These are phyloP conservation scores for Hemithea aestivaria DNA, from an alignment of 2,888 invertebrate species.

Conservation along the genomic window DNA sequence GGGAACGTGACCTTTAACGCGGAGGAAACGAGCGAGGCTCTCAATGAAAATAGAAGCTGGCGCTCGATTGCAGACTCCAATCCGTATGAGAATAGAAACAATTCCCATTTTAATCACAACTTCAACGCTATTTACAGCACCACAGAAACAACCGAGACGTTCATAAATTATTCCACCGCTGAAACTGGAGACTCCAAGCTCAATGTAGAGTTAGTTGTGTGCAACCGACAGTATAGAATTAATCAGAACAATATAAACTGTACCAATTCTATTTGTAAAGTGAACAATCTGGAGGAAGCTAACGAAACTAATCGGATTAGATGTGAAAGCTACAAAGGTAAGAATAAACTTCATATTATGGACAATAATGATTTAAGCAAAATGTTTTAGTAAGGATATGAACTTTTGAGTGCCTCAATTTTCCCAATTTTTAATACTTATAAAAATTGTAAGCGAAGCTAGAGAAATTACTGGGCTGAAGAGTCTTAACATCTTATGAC, in stretches of 20 bases:
- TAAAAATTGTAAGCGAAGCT: no score
- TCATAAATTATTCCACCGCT: constrained; percentile 36
- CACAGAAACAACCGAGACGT: constrained; percentile 35
- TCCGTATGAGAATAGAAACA: constrained; percentile 37
- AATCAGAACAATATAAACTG: constrained; percentile 45
- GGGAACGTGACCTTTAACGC: constrained; percentile 52
- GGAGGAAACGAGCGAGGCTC: constrained; percentile 31
- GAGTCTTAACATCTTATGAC: no score
- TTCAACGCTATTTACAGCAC: constrained; percentile 39
- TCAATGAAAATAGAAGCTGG: constrained; percentile 45
- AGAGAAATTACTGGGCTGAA: no score
- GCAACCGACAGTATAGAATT: constrained; percentile 61
- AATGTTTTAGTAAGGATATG: no score
- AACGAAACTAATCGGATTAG: constrained; percentile 32
- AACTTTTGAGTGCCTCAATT: no score
- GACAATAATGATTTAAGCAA: background rate
- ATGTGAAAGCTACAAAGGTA: constrained; percentile 42
- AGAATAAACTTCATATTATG: constrained; percentile 4
- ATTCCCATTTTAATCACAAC: constrained; percentile 40
- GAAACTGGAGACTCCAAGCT: constrained; percentile 32
- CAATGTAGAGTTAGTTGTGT: constrained; percentile 46
- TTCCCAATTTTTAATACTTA: no score
- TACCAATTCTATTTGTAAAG: constrained; percentile 27
- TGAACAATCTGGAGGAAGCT: constrained; percentile 45
- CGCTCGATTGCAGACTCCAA: constrained; percentile 34